Conservation (phyloP, 2,888 invertebrate species). For the Sinopyrophorus schimmeli region DNA sequence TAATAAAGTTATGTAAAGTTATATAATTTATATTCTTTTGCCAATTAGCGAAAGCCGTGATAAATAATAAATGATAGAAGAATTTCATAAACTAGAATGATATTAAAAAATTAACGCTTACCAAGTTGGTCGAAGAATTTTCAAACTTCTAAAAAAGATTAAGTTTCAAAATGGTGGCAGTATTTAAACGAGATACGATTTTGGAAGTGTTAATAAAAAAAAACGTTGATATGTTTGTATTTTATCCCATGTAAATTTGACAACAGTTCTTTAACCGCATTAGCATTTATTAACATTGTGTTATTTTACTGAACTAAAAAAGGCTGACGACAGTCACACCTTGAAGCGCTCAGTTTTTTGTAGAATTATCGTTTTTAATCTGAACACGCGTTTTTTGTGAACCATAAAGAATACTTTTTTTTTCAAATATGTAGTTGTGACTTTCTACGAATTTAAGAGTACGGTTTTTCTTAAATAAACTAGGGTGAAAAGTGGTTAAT, state of each 20-base stretch:
- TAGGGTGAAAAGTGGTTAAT: conserved; percentile 11
- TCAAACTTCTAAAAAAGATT: conserved; percentile 5
- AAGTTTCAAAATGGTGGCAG: conserved; percentile 2
- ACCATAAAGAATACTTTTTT: too few species aligned
- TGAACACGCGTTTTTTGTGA: too few species aligned
- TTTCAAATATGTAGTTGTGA: conserved; percentile 1
- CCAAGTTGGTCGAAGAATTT: conserved; percentile 4
- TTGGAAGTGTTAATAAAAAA: background rate
- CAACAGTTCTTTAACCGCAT: conserved; percentile 5
- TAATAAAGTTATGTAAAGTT: too few species aligned
- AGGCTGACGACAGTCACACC: too few species aligned
- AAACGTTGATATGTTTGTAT: conserved; percentile 8
- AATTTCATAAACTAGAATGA: too few species aligned
- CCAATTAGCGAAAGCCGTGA: too few species aligned
- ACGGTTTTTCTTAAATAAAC: conserved; percentile 7
- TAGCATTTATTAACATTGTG: background rate
- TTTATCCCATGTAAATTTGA: conserved; percentile 5
- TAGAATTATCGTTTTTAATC: too few species aligned
- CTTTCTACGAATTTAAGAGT: background rate
- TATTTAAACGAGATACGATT: background rate
- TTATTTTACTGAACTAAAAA: too few species aligned
- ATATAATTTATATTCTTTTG: too few species aligned
- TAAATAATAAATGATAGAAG: too few species aligned
- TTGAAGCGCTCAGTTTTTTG: too few species aligned
- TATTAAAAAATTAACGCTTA: conserved; percentile 3